These are phyloP conservation scores for Gryllus bimaculatus DNA, from an alignment of 1,140 invertebrate genomes.

Conservation along the genomic window DNA sequence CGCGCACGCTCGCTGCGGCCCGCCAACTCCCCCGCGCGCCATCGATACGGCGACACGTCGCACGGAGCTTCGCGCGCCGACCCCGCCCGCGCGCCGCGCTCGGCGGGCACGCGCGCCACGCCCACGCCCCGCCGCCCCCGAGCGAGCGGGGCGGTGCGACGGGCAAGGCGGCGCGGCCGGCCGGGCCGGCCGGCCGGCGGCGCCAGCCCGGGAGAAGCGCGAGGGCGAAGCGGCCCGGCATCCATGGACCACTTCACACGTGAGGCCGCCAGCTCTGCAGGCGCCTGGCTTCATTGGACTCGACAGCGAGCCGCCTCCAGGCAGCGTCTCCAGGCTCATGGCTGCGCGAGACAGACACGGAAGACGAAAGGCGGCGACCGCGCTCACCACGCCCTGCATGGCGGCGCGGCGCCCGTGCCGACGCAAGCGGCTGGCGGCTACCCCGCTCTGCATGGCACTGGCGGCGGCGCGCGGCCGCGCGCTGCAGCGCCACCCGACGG, in stretches of 20 bases:
- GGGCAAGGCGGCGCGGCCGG: background rate
- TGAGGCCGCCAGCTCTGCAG: constrained; percentile 29
- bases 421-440: constrained; percentile 11
- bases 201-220: no score
- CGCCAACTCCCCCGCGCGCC: background rate
- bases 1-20: background rate
- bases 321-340: constrained; percentile 74
- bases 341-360: constrained; percentile 29
- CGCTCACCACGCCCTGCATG: constrained; percentile 30
- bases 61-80: background rate
- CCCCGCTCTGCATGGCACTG: constrained; percentile 15
- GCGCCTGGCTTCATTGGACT: constrained; percentile 52
- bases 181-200: no score
- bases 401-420: no score
- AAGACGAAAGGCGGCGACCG: constrained; percentile 22
- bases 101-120: background rate
- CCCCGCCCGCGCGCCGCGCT: background rate
- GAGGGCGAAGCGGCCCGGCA: no score
- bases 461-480: constrained; percentile 24
- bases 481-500: constrained; percentile 24
- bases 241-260: constrained; percentile 34
- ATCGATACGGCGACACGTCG: constrained; percentile 13
- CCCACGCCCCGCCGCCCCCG: background rate
- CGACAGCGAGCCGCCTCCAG: constrained; percentile 75
- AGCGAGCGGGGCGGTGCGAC: no score